Evolutionary conservation across 2,113 vertebrate genomes (phyloP).

Genomic region (Narcine bancroftii): DNA sequence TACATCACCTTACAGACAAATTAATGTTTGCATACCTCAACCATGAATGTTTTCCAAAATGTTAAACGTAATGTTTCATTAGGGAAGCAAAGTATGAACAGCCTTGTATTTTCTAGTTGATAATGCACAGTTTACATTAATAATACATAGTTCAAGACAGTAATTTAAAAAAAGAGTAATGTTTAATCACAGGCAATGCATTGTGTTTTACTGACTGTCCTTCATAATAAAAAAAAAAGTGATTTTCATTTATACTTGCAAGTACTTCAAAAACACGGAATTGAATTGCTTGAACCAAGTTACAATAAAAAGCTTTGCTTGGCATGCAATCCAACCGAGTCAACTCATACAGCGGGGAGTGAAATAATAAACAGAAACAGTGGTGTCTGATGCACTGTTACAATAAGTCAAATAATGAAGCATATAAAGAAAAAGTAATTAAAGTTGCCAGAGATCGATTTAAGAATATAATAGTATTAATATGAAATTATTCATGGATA

Average conservation of each 20-base stretch:
- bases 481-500: not conserved
- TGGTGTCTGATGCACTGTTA: no score
- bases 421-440: no score
- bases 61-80: not conserved
- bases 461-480: no score
- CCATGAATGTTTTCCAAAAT: constrained; percentile 39
- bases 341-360: no score
- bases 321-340: no score
- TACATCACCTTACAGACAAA: not conserved
- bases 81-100: not conserved
- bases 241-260: not conserved
- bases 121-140: not conserved
- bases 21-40: not conserved
- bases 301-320: no score
- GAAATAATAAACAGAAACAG: no score
- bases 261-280: no score
- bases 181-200: not conserved
- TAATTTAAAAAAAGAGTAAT: not conserved
- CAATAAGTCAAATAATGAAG: no score
- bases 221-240: not conserved
- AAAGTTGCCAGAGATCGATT: no score
- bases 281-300: no score
- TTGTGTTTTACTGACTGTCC: not conserved
- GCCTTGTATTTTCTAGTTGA: not conserved
- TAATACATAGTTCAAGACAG: not conserved